Percentiles rank a stretch among this genome's conserved stretches.
Conservation (phyloP, 2,797 vertebrate genomes). For the Loris lydekkerianus region DNA sequence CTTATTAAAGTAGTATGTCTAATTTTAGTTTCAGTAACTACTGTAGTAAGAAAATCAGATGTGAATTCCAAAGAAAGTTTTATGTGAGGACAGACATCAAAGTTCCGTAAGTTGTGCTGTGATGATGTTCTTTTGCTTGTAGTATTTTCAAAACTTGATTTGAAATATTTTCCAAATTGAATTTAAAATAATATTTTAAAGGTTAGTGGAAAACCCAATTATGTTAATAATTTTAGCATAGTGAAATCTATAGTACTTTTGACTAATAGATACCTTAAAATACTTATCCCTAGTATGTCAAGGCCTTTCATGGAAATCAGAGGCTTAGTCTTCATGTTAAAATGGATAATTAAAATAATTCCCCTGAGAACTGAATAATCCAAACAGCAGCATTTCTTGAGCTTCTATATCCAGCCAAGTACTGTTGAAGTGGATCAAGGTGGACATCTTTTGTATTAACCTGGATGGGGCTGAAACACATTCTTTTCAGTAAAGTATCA, state of each 20-base stretch:
- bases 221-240: conserved; percentile 32
- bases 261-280: background rate
- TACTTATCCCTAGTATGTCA: conserved; percentile 2
- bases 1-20: conserved; percentile 33
- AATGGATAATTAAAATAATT: conserved; percentile 13
- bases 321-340: conserved; percentile 9
- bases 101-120: conserved; percentile 47
- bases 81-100: background rate
- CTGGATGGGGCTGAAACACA: too few relatives aligned
- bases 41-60: conserved; percentile 2
- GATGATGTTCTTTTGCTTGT: conserved; percentile 30
- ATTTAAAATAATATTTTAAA: conserved; percentile 62
- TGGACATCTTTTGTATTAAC: too few relatives aligned
- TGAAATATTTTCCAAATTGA: conserved; percentile 48
- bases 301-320: background rate
- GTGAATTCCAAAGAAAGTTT: conserved; percentile 39
- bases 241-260: conserved; percentile 9
- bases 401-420: background rate
- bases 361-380: background rate
- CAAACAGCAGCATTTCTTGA: conserved; percentile 23
- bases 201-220: background rate
- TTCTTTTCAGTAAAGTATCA: too few relatives aligned
- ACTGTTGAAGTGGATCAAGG: background rate
- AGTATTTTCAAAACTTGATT: conserved; percentile 54
- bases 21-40: conserved; percentile 18